Percentiles rank a stretch among this genome's conserved stretches.
phyloP scores from a whole-genome alignment of 2,888 invertebrate species.

The Habrosyne pyritoides region DNA sequence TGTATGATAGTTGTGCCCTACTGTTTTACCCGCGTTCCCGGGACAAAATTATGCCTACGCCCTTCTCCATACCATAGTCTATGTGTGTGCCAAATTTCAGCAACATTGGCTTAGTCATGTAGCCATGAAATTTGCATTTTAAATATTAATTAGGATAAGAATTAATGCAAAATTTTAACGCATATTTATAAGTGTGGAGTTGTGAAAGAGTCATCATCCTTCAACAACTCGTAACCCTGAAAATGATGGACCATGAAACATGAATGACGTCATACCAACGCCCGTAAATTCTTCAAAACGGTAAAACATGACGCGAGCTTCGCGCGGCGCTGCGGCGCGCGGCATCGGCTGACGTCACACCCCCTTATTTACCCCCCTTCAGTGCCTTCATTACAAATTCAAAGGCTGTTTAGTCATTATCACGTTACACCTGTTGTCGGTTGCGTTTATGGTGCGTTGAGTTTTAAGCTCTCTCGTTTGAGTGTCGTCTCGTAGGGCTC shows the following conservation, averaged over 20 bases:
- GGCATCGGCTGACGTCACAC: slow-evolving; percentile 47
- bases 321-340: slow-evolving; percentile 19
- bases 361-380: slow-evolving; percentile 42
- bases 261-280: background rate
- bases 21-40: no score
- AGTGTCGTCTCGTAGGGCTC: background rate
- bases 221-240: background rate
- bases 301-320: slow-evolving; percentile 7
- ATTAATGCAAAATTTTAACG: no score
- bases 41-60: no score
- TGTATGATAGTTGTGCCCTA: no score
- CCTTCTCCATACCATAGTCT: no score
- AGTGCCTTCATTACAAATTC: slow-evolving; percentile 74
- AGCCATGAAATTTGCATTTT: no score
- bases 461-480: slow-evolving; percentile 21
- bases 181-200: background rate
- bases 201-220: background rate
- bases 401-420: slow-evolving; percentile 79
- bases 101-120: no score
- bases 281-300: slow-evolving; percentile 21
- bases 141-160: no score
- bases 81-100: no score
- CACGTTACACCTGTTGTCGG: slow-evolving; percentile 76
- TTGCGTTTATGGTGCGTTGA: slow-evolving; percentile 37
- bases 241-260: slow-evolving; percentile 7